Percentiles rank a stretch among this genome's conserved stretches.
phyloP scores from a whole-genome alignment of 2,888 invertebrate species.

The Yponomeuta malinellus region DNA sequence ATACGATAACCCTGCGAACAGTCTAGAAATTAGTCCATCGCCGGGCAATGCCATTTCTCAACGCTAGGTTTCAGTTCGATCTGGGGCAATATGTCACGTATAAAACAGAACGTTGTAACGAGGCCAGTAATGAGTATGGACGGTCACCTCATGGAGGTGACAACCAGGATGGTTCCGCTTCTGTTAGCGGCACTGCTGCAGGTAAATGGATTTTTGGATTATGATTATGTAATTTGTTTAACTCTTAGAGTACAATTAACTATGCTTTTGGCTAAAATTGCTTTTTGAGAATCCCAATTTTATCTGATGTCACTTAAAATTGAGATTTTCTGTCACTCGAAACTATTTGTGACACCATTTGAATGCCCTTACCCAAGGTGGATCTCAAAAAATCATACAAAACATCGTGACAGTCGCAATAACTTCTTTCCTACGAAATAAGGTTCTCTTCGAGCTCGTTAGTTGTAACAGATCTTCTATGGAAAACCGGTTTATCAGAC shows the following conservation, averaged over 20 bases:
- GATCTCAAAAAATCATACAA: too few relatives aligned
- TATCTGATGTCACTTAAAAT: too few relatives aligned
- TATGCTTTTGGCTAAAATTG: background rate
- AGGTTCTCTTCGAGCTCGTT: too few relatives aligned
- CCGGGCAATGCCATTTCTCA: background rate
- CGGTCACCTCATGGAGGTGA: conserved; percentile 42
- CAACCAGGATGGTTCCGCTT: conserved; percentile 35
- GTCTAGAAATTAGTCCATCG: background rate
- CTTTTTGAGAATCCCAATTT: too few relatives aligned
- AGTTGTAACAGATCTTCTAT: too few relatives aligned
- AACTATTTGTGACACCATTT: too few relatives aligned
- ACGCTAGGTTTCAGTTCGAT: background rate
- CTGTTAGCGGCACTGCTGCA: conserved; percentile 39
- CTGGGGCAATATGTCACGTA: conserved; percentile 49
- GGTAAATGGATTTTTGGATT: conserved; percentile 35
- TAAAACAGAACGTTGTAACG: conserved; percentile 29
- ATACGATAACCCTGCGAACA: background rate
- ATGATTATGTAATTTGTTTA: background rate
- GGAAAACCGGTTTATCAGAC: too few relatives aligned
- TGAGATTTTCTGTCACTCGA: too few relatives aligned
- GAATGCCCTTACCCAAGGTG: too few relatives aligned
- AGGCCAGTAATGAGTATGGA: conserved; percentile 28
- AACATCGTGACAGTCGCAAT: too few relatives aligned
- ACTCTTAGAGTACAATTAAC: background rate
- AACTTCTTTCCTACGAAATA: too few relatives aligned